These are phyloP conservation scores for Ennomos fuscantarius DNA, from an alignment of 2,888 invertebrate species.

Conservation along the genomic window DNA sequence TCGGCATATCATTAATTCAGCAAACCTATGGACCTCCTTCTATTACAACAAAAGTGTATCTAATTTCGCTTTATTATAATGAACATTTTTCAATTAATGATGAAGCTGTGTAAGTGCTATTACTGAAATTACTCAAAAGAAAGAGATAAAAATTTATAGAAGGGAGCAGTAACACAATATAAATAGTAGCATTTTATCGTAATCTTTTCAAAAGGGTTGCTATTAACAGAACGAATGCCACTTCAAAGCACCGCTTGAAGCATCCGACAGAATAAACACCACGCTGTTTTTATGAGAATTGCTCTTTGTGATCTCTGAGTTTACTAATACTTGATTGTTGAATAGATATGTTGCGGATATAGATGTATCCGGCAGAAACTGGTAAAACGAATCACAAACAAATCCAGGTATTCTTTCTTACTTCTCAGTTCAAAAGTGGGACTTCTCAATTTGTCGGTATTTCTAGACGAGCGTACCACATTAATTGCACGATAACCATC, in stretches of 20 bases:
- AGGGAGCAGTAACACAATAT: slow-evolving; percentile 41
- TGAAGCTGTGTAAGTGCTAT: background rate
- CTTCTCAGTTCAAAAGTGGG: too few relatives aligned
- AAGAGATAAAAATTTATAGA: slow-evolving; percentile 42
- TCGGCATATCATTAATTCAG: too few relatives aligned
- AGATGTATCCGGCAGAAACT: slow-evolving; percentile 21
- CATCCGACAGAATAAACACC: slow-evolving; percentile 75
- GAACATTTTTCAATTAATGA: too few relatives aligned
- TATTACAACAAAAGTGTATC: too few relatives aligned
- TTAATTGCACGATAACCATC: too few relatives aligned
- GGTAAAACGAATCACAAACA: too few relatives aligned
- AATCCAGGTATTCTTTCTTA: too few relatives aligned
- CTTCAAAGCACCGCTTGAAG: slow-evolving; percentile 72
- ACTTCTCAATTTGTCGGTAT: too few relatives aligned
- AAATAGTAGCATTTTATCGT: slow-evolving; percentile 51
- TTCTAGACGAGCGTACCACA: too few relatives aligned
- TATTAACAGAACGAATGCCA: slow-evolving; percentile 74
- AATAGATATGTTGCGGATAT: slow-evolving; percentile 31
- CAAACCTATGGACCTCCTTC: too few relatives aligned
- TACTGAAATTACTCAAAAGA: slow-evolving; percentile 1
- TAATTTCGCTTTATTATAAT: too few relatives aligned
- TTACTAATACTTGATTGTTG: slow-evolving; percentile 28
- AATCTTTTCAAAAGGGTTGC: slow-evolving; percentile 75
- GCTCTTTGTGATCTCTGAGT: slow-evolving; percentile 56
- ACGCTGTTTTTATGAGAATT: slow-evolving; percentile 67